A percentile compares a stretch with the other conserved stretches of the same genome.
Evolutionary conservation across 2,888 invertebrate genomes (phyloP).

Genomic region (Aleiodes leptofemur): DNA sequence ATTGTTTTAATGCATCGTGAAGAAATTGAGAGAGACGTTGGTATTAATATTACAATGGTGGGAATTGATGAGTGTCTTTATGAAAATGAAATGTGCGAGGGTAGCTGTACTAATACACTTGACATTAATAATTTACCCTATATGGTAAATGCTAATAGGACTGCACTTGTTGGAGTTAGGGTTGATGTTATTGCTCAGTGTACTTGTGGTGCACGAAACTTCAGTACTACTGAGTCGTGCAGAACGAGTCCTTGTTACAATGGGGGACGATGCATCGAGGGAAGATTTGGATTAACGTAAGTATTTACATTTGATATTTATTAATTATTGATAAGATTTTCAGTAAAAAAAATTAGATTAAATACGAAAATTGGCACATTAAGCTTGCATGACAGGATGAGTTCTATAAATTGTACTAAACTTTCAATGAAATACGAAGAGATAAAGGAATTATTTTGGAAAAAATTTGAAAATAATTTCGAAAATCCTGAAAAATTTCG

Average conservation of each 20-base stretch:
- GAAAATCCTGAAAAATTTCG: too few species aligned
- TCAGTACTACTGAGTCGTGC: slow-evolving; percentile 92
- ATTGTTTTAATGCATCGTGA: slow-evolving; percentile 94
- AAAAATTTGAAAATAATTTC: too few species aligned
- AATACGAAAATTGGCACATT: neutral
- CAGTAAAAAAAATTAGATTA: neutral
- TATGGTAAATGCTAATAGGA: slow-evolving; percentile 98
- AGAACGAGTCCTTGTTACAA: slow-evolving; percentile 94
- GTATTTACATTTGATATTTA: slow-evolving; percentile 39
- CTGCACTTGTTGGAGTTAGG: slow-evolving; percentile 95
- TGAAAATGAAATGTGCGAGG: slow-evolving; percentile 96
- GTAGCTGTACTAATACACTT: slow-evolving; percentile 95
- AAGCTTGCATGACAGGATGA: too few species aligned
- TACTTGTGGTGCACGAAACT: slow-evolving; percentile 94
- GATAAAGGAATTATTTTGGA: too few species aligned
- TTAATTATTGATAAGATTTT: neutral
- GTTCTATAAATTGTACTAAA: too few species aligned
- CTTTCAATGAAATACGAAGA: too few species aligned
- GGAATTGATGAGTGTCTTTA: slow-evolving; percentile 97
- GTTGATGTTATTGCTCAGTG: slow-evolving; percentile 95
- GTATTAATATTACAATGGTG: slow-evolving; percentile 97
- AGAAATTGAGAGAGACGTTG: slow-evolving; percentile 95
- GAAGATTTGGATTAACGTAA: slow-evolving; percentile 86
- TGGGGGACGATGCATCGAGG: slow-evolving; percentile 96
- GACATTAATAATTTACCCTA: slow-evolving; percentile 93